phyloP scores from a whole-genome alignment of 2,113 vertebrate species.

The Lamprologus tigripictilis region DNA sequence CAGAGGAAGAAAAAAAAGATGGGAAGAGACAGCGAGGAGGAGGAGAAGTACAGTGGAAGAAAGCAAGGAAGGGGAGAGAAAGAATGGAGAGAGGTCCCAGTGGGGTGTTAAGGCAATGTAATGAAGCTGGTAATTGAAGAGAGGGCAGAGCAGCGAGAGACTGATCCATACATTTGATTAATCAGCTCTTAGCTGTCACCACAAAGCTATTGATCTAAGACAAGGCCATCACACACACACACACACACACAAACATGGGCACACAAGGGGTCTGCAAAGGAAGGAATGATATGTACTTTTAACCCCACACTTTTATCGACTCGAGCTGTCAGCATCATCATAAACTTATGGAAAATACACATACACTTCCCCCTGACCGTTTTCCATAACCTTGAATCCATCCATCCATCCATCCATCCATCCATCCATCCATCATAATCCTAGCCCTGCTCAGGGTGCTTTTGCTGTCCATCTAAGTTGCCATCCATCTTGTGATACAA shows the following conservation, averaged over 20 bases:
- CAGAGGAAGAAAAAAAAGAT: not conserved
- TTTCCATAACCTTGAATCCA: not conserved
- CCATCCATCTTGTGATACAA: conserved; percentile 48
- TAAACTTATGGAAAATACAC: conserved; percentile 4
- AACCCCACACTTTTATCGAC: conserved; percentile 1
- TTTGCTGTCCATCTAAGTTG: conserved; percentile 30
- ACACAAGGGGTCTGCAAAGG: not conserved
- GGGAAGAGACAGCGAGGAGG: not conserved
- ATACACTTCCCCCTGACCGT: not conserved
- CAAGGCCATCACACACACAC: conserved; percentile 32
- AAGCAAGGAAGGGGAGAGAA: not conserved
- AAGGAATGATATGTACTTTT: conserved; percentile 17
- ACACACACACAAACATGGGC: not conserved
- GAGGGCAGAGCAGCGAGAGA: conserved; percentile 59
- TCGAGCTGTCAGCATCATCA: not conserved
- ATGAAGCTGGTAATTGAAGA: conserved; percentile 70
- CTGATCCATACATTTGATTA: conserved; percentile 69
- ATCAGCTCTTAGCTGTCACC: conserved; percentile 72
- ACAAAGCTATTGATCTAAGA: conserved; percentile 60
- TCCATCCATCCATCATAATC: conserved; percentile 28
- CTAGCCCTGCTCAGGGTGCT: not conserved
- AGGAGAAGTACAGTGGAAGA: not conserved
- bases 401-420: not conserved
- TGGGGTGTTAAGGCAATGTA: conserved; percentile 68
- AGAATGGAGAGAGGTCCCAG: conserved; percentile 49